Evolutionary conservation across 2,113 vertebrate species (phyloP).

Genomic region (Serinus canaria): DNA sequence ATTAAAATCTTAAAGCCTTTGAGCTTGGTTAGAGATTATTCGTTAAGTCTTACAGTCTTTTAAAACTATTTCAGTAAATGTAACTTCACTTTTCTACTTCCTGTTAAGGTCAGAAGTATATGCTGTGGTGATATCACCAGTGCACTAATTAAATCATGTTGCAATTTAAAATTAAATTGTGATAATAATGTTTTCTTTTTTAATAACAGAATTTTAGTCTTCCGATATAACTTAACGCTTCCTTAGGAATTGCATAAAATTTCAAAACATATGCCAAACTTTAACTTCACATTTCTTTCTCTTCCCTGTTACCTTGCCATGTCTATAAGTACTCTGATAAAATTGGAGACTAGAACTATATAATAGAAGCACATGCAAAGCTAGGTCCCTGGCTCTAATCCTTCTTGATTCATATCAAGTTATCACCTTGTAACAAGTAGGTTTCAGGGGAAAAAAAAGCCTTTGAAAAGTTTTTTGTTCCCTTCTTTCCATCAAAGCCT

Average conservation of each 20-base stretch:
- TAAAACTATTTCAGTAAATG: not conserved
- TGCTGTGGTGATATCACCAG: not conserved
- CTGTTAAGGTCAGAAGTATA: not conserved
- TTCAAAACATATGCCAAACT: not conserved
- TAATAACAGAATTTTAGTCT: not conserved
- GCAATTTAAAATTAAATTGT: not conserved
- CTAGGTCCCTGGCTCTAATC: not conserved
- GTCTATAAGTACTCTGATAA: not conserved
- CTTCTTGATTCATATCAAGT: not conserved
- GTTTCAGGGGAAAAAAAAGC: not conserved
- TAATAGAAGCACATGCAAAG: not conserved
- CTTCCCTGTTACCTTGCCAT: not conserved
- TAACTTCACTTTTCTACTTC: not conserved
- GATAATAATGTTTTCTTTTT: not conserved
- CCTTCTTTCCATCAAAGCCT: not conserved
- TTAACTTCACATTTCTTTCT: not conserved
- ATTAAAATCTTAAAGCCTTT: not conserved
- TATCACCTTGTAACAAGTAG: not conserved
- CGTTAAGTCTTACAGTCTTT: not conserved
- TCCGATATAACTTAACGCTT: not conserved
- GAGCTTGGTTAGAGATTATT: not conserved
- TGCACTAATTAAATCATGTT: not conserved
- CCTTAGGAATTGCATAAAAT: not conserved
- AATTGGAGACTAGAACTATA: not conserved
- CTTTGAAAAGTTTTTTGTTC: not conserved